Base-by-base conservation (phyloP, 2,797 vertebrate genomes). In the Otolemur crassicaudatus region DNA sequence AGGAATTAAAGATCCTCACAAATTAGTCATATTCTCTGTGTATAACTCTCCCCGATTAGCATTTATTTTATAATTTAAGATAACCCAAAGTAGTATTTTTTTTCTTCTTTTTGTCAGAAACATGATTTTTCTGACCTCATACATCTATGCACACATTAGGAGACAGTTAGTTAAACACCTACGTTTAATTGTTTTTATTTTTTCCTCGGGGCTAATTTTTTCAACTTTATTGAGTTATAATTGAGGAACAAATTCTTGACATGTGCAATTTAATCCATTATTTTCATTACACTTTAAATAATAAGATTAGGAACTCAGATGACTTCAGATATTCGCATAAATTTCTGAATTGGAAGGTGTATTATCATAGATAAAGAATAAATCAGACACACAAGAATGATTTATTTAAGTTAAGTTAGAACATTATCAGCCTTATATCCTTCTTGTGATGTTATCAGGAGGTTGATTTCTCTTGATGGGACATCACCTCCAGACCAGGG, bases 41-140 rank as follows among this genome's bases (percentile, higher is more conserved):
- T 70, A 49, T 73, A 27, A 34, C 9, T 43, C 22, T 70, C 16
- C 40, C 63, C 31, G 3, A 49, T 93, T 75, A 67, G 7, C 17
- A 37, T 8, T 92, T 14, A 79, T 61, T 82, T 92, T 72, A 87
- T 34, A 77, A 60, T 92, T 73, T 79, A 90, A 72, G 37, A 72
- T 72, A 31, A 77, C 80, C 23, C 31, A 46, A 69, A 19, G 2
- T 85, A 53, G 17, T 19, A 5, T 56, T 49, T 34, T 7, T 31
- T 67, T 69, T 90, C 73, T 37, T 19, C 67, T 77, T 67, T 58
- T 60, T 34, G 65, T 46, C 0, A n/a, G 22, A 90, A 58, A 76
- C 5, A 63, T 29, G 5, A 2, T 40, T 34, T 83, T 94, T 93
- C 69, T 94, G 23, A 75, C 12, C 11, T 84, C 20, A 72, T 73